Evolutionary conservation across 2,888 invertebrate species (phyloP).

Genomic region (Andrena praecox): DNA sequence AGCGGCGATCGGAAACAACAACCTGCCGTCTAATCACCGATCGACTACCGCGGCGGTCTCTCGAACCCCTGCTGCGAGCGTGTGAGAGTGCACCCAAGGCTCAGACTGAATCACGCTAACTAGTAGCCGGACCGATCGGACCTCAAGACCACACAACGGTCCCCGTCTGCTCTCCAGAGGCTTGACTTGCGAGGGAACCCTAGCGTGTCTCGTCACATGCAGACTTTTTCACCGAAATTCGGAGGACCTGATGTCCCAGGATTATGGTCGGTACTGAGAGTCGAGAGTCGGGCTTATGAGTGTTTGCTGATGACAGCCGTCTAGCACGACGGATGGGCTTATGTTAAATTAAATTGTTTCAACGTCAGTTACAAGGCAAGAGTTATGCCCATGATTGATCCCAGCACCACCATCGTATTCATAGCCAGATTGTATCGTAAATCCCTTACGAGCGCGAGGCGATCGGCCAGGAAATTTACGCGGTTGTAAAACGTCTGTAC

Average conservation of each 20-base stretch:
- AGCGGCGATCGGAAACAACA: conserved; percentile 79
- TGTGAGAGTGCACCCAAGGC: conserved; percentile 71
- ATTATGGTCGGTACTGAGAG: no score
- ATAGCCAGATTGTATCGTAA: conserved; percentile 65
- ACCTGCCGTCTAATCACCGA: conserved; percentile 79
- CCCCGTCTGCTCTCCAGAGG: conserved; percentile 37
- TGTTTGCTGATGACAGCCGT: no score
- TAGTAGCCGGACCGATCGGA: conserved; percentile 68
- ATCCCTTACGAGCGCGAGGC: conserved; percentile 56
- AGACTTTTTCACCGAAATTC: background rate
- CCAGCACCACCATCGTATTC: conserved; percentile 39
- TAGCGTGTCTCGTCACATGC: background rate
- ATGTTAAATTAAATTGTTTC: no score
- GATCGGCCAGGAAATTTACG: conserved; percentile 65
- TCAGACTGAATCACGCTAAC: conserved; percentile 78
- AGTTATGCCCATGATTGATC: conserved; percentile 42
- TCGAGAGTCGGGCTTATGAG: no score
- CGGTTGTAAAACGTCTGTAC: conserved; percentile 62
- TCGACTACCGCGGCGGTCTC: conserved; percentile 74
- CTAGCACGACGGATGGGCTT: no score
- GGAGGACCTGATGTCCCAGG: no score
- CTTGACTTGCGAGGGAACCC: conserved; percentile 36
- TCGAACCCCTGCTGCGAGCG: conserved; percentile 53
- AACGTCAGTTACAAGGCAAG: no score
- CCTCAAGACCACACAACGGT: conserved; percentile 71